Evolutionary conservation across 37 sponge, comb jelly and placozoan genomes (phyloP).

Genomic region (Beroe ovata): DNA sequence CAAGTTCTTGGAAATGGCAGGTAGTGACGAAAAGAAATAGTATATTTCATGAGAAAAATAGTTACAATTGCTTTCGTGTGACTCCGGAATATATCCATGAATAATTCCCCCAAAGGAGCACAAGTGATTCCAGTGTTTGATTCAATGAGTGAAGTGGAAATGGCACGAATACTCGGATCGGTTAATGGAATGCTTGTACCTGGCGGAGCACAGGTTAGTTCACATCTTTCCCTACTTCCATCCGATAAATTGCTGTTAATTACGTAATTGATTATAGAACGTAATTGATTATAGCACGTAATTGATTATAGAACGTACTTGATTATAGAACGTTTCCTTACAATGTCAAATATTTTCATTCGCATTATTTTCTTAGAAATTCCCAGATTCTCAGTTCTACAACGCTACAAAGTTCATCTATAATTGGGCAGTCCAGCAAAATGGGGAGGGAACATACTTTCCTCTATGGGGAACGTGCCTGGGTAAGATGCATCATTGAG

Average conservation of each 20-base stretch:
- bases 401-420: slow-evolving; percentile 32
- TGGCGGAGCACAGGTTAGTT: slow-evolving; percentile 61
- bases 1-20: slow-evolving; percentile 39
- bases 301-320: too few species aligned
- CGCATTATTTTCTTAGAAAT: slow-evolving; percentile 31
- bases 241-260: too few species aligned
- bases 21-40: too few species aligned
- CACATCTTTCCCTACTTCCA: too few species aligned
- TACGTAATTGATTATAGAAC: too few species aligned
- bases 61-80: too few species aligned
- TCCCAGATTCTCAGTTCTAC: slow-evolving; percentile 41
- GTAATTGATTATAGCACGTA: too few species aligned
- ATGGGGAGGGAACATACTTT: slow-evolving; percentile 76
- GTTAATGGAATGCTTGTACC: slow-evolving; percentile 34
- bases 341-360: too few species aligned
- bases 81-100: too few species aligned
- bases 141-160: neutral
- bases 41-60: too few species aligned
- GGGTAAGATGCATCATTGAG: too few species aligned
- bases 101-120: neutral
- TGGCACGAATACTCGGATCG: neutral
- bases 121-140: slow-evolving; percentile 63
- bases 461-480: slow-evolving; percentile 95
- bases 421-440: slow-evolving; percentile 5
- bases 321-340: too few species aligned